Base-by-base conservation (phyloP, 1,140 invertebrate species). In the Chrysoperla carnea region DNA sequence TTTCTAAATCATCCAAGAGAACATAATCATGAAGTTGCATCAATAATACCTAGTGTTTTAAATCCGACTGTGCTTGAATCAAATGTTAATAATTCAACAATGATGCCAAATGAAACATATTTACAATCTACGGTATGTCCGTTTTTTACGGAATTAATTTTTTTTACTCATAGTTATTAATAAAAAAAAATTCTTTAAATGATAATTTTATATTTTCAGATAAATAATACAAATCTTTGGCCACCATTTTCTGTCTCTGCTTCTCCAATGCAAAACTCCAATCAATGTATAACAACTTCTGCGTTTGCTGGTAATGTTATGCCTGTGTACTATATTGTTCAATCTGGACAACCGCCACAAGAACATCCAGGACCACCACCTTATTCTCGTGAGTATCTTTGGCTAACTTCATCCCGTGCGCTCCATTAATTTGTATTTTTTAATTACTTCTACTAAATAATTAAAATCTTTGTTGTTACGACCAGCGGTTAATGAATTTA, bases 301-400 rank as follows among this genome's bases (percentile, higher is more conserved):
- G 44, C 41, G 8, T 52, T 47, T 42, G 40, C 48, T 46, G 37
- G 52, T 51, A 64, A 64, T 11, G 63, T 74, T 54, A 56, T 72
- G 46, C 73, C 73, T 13, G 55, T 78, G 14, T 78, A 75, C 50
- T 76, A 75, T 44, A 63, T 78, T 37, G 68, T 74, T 15, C 46
- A 54, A 39, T 50, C 56, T 46, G 28, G 42, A 2, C 46, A 43
- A 29, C 9, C 42, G 11, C 45, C 51, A 38, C 53, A 59, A 15
- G 49, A 62, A 23, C 53, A 51, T 46, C 33, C 55, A 4, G 47
- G 47, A 37, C 42, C 52, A 23, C 44, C 56, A 7, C 48, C 15
- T n/a, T 41, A 23, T 41, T 28, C 23, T 7, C 4, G 40, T 41
- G 31, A 41, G 29, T 13, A 13, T 4, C 27, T 27, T 39, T 40